These are phyloP conservation scores for Pipistrellus nathusii DNA, from an alignment of 2,797 vertebrate genomes.

Conservation along the genomic window DNA sequence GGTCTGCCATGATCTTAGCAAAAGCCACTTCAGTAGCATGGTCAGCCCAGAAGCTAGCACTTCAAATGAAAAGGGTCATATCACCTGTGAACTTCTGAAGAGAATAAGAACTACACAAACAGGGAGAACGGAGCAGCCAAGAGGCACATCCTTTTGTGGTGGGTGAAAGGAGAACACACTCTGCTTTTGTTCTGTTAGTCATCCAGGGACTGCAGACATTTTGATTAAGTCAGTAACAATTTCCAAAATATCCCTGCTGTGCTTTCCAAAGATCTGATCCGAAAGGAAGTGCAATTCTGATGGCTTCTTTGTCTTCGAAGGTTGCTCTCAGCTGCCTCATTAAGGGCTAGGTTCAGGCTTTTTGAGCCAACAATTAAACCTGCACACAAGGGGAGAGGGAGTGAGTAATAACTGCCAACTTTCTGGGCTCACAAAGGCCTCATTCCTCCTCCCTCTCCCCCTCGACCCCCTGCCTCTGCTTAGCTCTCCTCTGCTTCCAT, in stretches of 20 bases:
- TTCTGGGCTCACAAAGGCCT: neutral
- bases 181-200: conserved; percentile 1
- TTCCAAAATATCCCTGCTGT: conserved; percentile 8
- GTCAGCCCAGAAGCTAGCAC: neutral
- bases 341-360: conserved; percentile 5
- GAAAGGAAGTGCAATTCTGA: conserved; percentile 22
- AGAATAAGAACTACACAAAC: neutral
- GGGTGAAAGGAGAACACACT: neutral
- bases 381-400: neutral
- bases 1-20: neutral
- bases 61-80: conserved; percentile 19
- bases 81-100: neutral
- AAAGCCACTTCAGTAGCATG: neutral
- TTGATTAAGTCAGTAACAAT: conserved; percentile 9
- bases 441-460: neutral
- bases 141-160: neutral
- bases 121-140: neutral
- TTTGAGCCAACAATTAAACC: neutral
- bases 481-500: neutral
- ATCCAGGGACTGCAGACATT: neutral
- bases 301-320: neutral
- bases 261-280: conserved; percentile 26
- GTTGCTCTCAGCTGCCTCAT: conserved; percentile 22
- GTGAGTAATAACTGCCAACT: neutral
- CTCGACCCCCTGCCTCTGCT: neutral